These are phyloP conservation scores for Fundulus diaphanus DNA, from an alignment of 2,797 vertebrate genomes.

Conservation along the genomic window DNA sequence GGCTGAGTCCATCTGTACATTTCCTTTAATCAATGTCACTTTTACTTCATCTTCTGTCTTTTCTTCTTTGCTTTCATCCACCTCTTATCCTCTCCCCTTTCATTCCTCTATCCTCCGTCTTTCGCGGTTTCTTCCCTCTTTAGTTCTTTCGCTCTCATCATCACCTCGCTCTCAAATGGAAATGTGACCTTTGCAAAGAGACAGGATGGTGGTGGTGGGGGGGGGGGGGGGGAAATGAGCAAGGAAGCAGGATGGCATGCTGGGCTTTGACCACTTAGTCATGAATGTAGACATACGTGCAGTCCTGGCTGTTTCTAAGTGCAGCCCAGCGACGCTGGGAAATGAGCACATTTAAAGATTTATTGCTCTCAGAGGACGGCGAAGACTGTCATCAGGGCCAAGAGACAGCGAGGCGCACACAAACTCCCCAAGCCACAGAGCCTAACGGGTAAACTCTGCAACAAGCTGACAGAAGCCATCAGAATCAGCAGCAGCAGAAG, in stretches of 20 bases:
- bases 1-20: conserved; percentile 17
- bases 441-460: conserved; percentile 34
- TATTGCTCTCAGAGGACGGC: conserved; percentile 44
- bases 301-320: conserved; percentile 5
- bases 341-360: conserved; percentile 49
- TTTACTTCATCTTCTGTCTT: conserved; percentile 10
- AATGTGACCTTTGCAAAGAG: conserved; percentile 53
- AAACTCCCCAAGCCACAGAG: conserved; percentile 10
- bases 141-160: conserved; percentile 25
- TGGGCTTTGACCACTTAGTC: conserved; percentile 13
- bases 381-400: conserved; percentile 37
- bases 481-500: conserved; percentile 37
- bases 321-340: conserved; percentile 11
- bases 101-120: background rate
- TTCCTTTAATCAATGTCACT: conserved; percentile 2
- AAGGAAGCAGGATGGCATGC: background rate
- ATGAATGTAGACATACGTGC: conserved; percentile 3
- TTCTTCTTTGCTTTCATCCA: background rate
- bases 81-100: background rate
- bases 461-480: conserved; percentile 50
- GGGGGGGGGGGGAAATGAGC: background rate
- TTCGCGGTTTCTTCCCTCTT: background rate
- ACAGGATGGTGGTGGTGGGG: background rate
- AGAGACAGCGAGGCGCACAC: conserved; percentile 3
- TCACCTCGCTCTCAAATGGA: conserved; percentile 39